Percentiles rank a stretch among this genome's conserved stretches.
phyloP scores from a whole-genome alignment of 2,797 vertebrate species.

The Galaxias olidus region DNA sequence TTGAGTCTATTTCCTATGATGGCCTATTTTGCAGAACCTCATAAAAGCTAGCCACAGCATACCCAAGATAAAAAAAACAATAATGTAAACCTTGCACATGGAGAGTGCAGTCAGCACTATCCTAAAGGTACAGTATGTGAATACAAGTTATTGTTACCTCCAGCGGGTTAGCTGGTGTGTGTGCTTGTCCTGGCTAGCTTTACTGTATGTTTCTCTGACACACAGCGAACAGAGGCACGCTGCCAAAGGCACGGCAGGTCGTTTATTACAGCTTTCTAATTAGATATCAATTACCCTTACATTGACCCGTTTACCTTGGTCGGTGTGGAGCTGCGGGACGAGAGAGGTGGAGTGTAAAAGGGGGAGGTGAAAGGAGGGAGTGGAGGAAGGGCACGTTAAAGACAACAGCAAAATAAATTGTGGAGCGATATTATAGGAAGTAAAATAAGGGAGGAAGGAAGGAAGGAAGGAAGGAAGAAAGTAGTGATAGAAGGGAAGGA shows the following conservation, averaged over 20 bases:
- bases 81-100: too few species aligned
- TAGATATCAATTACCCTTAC: constrained; percentile 52
- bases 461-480: not conserved
- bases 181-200: too few species aligned
- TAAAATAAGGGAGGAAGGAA: not conserved
- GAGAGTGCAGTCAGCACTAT: too few species aligned
- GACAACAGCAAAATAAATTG: too few species aligned
- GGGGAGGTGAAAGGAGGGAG: constrained; percentile 3
- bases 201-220: not conserved
- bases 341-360: not conserved
- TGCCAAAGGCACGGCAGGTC: constrained; percentile 42
- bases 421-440: too few species aligned
- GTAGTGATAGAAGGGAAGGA: not conserved
- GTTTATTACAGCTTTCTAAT: constrained; percentile 59
- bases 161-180: too few species aligned
- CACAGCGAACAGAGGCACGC: constrained; percentile 23
- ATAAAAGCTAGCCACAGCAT: too few species aligned
- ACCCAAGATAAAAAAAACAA: too few species aligned
- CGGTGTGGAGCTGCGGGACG: constrained; percentile 12
- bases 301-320: constrained; percentile 52
- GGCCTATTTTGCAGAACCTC: too few species aligned
- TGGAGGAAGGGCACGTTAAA: not conserved
- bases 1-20: too few species aligned
- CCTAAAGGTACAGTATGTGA: too few species aligned
- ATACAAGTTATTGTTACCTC: too few species aligned